phyloP scores from a whole-genome alignment of 2,888 invertebrate genomes.

The Clanis bilineata region DNA sequence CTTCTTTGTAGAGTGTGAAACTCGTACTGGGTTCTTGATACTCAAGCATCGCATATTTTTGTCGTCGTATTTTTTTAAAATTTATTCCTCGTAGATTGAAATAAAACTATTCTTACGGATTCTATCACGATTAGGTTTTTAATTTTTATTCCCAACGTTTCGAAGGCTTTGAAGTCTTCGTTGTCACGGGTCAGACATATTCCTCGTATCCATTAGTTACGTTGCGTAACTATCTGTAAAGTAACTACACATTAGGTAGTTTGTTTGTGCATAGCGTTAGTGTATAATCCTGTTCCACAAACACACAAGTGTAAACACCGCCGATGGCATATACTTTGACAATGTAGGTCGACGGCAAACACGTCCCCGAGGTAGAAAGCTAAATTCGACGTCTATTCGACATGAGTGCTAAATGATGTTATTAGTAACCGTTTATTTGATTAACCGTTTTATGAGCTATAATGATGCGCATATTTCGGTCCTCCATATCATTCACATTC shows the following conservation, averaged over 20 bases:
- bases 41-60: no score
- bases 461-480: neutral
- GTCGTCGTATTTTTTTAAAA: no score
- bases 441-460: neutral
- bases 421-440: conserved; percentile 13
- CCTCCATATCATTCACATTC: no score
- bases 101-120: no score
- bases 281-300: conserved; percentile 21
- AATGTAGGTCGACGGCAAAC: conserved; percentile 19
- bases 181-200: no score
- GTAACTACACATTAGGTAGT: neutral
- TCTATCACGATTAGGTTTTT: no score
- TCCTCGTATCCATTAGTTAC: neutral
- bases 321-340: conserved; percentile 16
- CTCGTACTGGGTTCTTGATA: no score
- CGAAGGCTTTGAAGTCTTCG: no score
- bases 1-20: no score
- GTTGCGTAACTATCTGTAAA: neutral
- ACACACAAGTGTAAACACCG: conserved; percentile 18
- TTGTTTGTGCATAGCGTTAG: conserved; percentile 16
- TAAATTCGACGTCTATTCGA: conserved; percentile 19
- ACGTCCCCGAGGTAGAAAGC: conserved; percentile 13
- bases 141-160: no score
- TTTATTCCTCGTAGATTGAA: no score
- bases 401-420: conserved; percentile 11